Conservation (phyloP, 2,888 invertebrate species). For the Mactromeris polynyma region DNA sequence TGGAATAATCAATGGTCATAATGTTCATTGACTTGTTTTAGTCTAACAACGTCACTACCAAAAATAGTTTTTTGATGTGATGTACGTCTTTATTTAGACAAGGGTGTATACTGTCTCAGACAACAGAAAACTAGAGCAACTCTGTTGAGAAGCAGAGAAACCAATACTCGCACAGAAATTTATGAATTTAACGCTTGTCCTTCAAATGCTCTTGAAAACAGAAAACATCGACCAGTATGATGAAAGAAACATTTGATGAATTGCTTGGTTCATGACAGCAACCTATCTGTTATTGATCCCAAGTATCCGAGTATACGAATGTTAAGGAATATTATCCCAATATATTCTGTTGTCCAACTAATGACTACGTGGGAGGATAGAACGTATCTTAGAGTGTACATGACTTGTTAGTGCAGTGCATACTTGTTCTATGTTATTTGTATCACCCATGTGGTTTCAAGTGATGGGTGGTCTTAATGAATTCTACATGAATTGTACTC, state of each 20-base stretch:
- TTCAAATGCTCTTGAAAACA: too few relatives aligned
- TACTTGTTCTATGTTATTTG: not conserved
- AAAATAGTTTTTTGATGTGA: not conserved
- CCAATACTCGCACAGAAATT: too few relatives aligned
- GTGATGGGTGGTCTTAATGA: constrained; percentile 30
- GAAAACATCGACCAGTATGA: too few relatives aligned
- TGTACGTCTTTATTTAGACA: not conserved
- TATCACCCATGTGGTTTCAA: not conserved
- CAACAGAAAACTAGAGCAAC: not conserved
- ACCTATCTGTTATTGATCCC: too few relatives aligned
- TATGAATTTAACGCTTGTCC: too few relatives aligned
- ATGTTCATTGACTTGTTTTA: not conserved
- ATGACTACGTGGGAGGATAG: too few relatives aligned
- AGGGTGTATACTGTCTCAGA: not conserved
- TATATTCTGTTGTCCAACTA: too few relatives aligned
- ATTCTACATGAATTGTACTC: constrained; percentile 15
- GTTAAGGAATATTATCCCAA: too few relatives aligned
- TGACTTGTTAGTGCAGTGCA: not conserved
- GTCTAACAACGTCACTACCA: not conserved
- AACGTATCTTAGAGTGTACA: too few relatives aligned
- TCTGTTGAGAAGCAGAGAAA: not conserved
- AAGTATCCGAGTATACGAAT: too few relatives aligned
- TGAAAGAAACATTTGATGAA: too few relatives aligned
- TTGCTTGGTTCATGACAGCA: too few relatives aligned
- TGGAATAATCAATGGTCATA: not conserved